phyloP scores from a whole-genome alignment of 1,140 invertebrate species.

The Drosophila bifasciata region DNA sequence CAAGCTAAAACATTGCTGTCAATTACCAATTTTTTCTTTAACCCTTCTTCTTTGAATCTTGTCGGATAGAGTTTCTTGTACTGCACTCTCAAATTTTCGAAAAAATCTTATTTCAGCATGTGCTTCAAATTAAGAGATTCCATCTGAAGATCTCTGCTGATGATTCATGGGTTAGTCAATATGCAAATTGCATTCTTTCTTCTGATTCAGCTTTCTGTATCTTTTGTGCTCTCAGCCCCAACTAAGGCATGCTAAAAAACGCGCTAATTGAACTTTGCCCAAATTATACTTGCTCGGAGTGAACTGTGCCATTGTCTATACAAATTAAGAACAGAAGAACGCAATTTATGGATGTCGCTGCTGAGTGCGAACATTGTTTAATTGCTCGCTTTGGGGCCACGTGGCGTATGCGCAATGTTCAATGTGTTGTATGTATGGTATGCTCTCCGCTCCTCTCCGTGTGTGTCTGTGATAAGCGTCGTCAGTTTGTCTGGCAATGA shows the following conservation, averaged over 20 bases:
- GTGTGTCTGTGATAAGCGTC: conserved; percentile 52
- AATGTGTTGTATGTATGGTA: background rate
- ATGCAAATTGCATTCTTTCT: conserved; percentile 34
- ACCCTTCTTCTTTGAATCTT: too few relatives aligned
- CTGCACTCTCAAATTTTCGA: background rate
- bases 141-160: conserved; percentile 26
- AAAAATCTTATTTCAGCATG: conserved; percentile 30
- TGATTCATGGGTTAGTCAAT: conserved; percentile 56
- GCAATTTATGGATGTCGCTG: conserved; percentile 54
- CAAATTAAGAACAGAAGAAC: conserved; percentile 69
- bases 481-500: conserved; percentile 70
- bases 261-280: conserved; percentile 73
- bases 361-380: conserved; percentile 53
- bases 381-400: conserved; percentile 55
- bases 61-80: conserved; percentile 13
- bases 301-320: conserved; percentile 81
- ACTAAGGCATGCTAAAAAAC: conserved; percentile 60
- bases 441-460: conserved; percentile 24
- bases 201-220: conserved; percentile 7
- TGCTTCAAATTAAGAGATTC: conserved; percentile 79
- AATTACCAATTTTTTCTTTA: too few relatives aligned
- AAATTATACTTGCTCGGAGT: conserved; percentile 49
- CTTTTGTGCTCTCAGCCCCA: conserved; percentile 34
- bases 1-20: too few relatives aligned
- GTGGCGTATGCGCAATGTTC: conserved; percentile 66